A percentile compares a stretch with the other conserved stretches of the same genome.
Conservation (phyloP, 2,888 invertebrate species). For the Caenorhabditis doughertyi region DNA sequence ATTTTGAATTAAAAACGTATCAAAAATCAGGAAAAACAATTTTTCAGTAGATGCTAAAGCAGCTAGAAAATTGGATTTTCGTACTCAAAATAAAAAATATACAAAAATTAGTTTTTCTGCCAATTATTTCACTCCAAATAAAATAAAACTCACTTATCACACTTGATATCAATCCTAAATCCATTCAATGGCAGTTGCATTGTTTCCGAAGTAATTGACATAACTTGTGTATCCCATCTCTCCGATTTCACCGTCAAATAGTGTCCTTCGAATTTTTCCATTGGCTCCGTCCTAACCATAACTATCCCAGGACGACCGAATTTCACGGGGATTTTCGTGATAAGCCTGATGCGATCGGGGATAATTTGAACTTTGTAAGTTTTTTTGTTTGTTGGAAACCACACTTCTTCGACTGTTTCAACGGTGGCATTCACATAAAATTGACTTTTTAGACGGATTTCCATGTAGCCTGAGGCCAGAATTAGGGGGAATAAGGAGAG, state of each 20-base stretch:
- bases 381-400: slow-evolving; percentile 4
- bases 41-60: too few species aligned
- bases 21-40: too few species aligned
- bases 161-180: slow-evolving; percentile 13
- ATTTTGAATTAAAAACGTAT: too few species aligned
- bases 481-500: too few species aligned
- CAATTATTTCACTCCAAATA: too few species aligned
- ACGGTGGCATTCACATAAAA: slow-evolving; percentile 15
- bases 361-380: not conserved
- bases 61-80: too few species aligned
- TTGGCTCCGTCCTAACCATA: not conserved
- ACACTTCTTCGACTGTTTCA: slow-evolving; percentile 10
- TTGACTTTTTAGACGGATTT: not conserved
- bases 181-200: slow-evolving; percentile 16
- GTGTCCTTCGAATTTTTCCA: not conserved
- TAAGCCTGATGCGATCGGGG: not conserved
- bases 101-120: too few species aligned
- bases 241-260: not conserved
- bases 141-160: slow-evolving; percentile 15
- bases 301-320: not conserved
- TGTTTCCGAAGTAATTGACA: not conserved
- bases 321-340: not conserved
- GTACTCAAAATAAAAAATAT: too few species aligned
- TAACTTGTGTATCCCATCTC: slow-evolving; percentile 12
- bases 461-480: too few species aligned